These are phyloP conservation scores for Naja naja DNA, from an alignment of 2,113 vertebrate species.

Conservation along the genomic window DNA sequence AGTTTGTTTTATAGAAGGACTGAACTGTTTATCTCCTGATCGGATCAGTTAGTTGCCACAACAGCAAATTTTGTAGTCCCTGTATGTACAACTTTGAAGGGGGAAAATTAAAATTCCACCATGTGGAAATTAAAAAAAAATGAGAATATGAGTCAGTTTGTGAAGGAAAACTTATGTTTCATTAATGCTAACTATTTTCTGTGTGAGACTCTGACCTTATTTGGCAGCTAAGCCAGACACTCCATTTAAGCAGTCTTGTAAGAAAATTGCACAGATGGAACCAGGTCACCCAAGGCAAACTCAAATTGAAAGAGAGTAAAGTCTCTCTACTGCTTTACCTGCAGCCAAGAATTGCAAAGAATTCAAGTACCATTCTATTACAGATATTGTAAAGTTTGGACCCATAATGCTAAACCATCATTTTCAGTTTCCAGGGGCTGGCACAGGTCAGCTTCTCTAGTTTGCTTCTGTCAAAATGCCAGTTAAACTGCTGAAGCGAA, in stretches of 20 bases:
- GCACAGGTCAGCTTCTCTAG: neutral
- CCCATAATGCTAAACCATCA: neutral
- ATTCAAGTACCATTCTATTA: neutral
- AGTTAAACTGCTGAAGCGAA: neutral
- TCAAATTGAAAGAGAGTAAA: neutral
- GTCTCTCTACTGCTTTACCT: neutral
- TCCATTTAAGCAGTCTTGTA: neutral
- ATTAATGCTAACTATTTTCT: neutral
- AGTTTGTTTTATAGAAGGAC: neutral
- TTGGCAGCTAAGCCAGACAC: neutral
- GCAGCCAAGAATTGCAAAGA: neutral
- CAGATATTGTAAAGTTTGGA: neutral
- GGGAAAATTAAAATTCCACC: neutral
- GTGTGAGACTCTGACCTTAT: neutral
- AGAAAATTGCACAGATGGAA: neutral
- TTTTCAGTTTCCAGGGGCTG: neutral
- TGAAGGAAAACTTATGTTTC: neutral
- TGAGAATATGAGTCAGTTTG: neutral
- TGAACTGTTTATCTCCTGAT: neutral
- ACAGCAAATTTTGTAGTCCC: neutral
- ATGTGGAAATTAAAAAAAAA: conserved; percentile 19
- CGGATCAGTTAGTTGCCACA: neutral
- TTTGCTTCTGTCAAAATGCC: neutral
- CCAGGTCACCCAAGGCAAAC: neutral
- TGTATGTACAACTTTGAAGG: neutral